Evolutionary conservation across 2,888 invertebrate species (phyloP), one percentile per base, ranked within the genome.

Genomic region (Tryphoninae sp.): DNA sequence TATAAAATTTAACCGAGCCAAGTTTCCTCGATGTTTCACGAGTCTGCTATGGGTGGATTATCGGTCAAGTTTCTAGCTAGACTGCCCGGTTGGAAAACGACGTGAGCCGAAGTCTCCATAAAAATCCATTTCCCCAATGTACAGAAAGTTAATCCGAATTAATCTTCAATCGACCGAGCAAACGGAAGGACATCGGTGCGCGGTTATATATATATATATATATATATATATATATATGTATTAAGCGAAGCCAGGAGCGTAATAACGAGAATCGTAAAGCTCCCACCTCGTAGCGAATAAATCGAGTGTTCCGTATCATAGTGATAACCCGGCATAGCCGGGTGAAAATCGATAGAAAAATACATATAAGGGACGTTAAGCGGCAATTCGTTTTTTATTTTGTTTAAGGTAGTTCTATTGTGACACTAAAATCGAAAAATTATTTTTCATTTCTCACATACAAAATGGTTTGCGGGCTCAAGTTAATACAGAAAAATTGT

Each of bases 131-230:
- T 49, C 33, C 33, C 33, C 33, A 33, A 33, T 33, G 9, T 16
- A 22, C 13, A n/a, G 42, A 76, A 59, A 72, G 67, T 68, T 67
- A 75, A 81, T 71, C 49, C 81, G 45, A 62, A 78, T 81, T 78
- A 81, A 81, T 81, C 61, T 23, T 40, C 78, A 67, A 78, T 78
- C 78, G 67, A 79, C 42, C 33, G 55, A 72, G 67, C 55, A 55
- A 61, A 58, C 55, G 23, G 42, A 33, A 62, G 51, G 58, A 26
- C 78, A 4, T 62, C 40, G 76, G 51, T 77, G 51, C 76, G 11
- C 33, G 53, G 16, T 16, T 9, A 9, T 19, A 33, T 26, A 45
- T 23, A 42, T 61, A 26, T 26, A 33, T 62, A 23, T 62, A 16
- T n/a, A 40, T 62, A 40, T 62, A 16, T 62, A 23, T 23, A 62